Base-by-base conservation (phyloP, 2,797 vertebrate species). In the Pipistrellus kuhlii region DNA sequence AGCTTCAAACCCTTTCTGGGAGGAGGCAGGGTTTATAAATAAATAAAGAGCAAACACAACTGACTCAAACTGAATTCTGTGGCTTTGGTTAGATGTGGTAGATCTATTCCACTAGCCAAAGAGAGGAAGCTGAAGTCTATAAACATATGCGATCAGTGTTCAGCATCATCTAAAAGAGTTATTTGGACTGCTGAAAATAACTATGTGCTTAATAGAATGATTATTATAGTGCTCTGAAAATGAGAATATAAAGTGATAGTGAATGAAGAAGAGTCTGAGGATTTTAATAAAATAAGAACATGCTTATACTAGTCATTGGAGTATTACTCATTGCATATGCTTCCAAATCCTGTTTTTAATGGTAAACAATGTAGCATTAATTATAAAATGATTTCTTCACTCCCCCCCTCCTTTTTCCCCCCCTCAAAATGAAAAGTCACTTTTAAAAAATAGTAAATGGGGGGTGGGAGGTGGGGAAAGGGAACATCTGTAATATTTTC, bases 31-130 rank as follows among this genome's bases (percentile, higher is more conserved):
- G 38, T 68, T 84, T 85, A 85, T 85, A 96, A 95, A 76, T 90
- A 95, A 88, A 92, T 55, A 83, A 77, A 94, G 96, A 87, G 90
- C 59, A 95, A 96, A 90, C 41, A 82, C 30, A 48, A 82, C 57
- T 51, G 69, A 92, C 82, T 95, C 85, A 59, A 71, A 69, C 46
- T 46, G 59, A 92, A 94, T 87, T 90, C 17, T 76, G 25, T 93
- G 59, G 82, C 76, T 84, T 72, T 57, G 21, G 46, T 92, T 92
- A 83, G 69, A 69, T 88, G 71, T 71, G 69, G 77, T 85, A 12
- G 35, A 80, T 85, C 4, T 59, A 11, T 20, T 95, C 64, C 75
- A 27, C 23, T n/a, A 51, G 38, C 32, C 20, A 13, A 41, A 62
- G 68, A 81, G 81, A 94, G 62, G 90, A 93, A 80, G 41, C 23